Evolutionary conservation across 2,113 vertebrate species (phyloP), one percentile per base, ranked within the genome.

Genomic region (Prunella fulvescens): DNA sequence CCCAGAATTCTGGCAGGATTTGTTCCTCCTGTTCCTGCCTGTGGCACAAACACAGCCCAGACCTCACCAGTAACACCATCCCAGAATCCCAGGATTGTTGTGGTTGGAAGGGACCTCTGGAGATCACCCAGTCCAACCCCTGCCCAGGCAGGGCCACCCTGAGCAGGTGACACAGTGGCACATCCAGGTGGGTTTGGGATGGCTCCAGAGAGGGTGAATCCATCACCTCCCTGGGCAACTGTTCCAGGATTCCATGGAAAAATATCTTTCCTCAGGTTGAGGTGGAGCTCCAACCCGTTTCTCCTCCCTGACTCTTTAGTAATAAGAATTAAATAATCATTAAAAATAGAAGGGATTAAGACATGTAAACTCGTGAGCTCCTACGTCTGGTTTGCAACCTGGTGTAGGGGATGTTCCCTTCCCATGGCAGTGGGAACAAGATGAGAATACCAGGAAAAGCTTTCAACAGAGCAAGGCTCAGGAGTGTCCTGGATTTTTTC

Each of bases 361-460:
- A 60, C 2, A 39, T 0, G 3, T 10, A 45, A 86, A 53, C 0
- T 0, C 22, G 3, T 40, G 17, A 37, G 28, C 47, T 44, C 35
- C 3, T 13, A 9, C 0, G 1, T 24, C 24, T 39, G 77, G 37
- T 51, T 66, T 48, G 19, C 33, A 51, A 0, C 44, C 44, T 39
- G 51, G 7, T 4, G 15, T 5, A 5, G 45, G 69, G 39, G 5
- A 53, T 17, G 24, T 53, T 53, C 53, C 67, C 44, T 73, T 50
- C 33, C 78, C 45, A 3, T 14, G 33, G 67, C 33, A 73, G 33
- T 26, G 51, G 76, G 51, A 65, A 58, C 7, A 16, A 51, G 6
- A 39, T 11, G 15, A 17, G 42, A 72, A 82, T 7, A 31, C 0
- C 0, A 11, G 40, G 48, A 88, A 70, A 91, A 57, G 12, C 12